A percentile compares a stretch with the other conserved stretches of the same genome.
phyloP scores from a whole-genome alignment of 2,797 vertebrate genomes.

The Sphenodon punctatus region DNA sequence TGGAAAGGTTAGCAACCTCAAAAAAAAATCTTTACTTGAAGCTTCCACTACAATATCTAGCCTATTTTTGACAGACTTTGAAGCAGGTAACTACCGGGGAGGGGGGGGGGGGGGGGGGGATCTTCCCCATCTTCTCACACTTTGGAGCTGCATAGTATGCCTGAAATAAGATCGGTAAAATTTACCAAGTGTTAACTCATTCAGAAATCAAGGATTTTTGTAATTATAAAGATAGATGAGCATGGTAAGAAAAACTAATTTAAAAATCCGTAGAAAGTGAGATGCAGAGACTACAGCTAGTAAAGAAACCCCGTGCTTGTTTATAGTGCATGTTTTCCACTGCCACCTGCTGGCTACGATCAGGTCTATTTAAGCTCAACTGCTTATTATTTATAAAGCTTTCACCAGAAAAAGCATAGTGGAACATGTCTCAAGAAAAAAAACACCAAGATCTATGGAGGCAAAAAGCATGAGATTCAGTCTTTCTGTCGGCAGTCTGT shows the following conservation, averaged over 20 bases:
- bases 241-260: neutral
- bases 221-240: neutral
- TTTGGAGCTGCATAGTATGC: neutral
- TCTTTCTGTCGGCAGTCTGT: neutral
- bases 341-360: conserved; percentile 54
- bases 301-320: neutral
- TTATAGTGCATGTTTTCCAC: conserved; percentile 17
- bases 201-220: neutral
- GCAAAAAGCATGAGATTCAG: neutral
- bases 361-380: neutral
- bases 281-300: neutral
- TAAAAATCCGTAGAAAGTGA: neutral
- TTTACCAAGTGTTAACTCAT: neutral
- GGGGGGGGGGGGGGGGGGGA: no score
- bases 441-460: neutral
- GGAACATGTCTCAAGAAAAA: neutral
- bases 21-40: accelerated
- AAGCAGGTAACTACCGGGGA: no score
- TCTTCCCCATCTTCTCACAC: neutral
- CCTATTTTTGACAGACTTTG: no score
- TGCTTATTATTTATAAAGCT: neutral
- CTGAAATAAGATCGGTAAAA: neutral
- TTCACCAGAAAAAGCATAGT: neutral
- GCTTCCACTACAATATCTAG: accelerated
- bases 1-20: neutral